These are phyloP conservation scores for Trissoscelio sp. DNA, from an alignment of 2,888 invertebrate species.

Conservation along the genomic window DNA sequence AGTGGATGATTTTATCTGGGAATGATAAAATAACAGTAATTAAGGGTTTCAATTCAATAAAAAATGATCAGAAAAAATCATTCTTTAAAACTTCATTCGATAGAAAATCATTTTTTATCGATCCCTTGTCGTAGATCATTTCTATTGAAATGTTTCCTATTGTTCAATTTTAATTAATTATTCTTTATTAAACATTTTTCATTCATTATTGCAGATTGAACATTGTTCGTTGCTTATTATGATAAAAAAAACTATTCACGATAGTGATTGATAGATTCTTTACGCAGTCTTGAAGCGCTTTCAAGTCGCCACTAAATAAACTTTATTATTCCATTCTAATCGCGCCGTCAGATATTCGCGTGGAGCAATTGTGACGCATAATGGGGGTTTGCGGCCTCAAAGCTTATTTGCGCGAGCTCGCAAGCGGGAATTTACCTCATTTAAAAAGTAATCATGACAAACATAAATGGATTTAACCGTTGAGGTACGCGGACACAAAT, in stretches of 20 bases:
- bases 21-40: not conserved
- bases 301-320: not conserved
- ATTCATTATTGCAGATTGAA: no score
- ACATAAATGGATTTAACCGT: conserved; percentile 30
- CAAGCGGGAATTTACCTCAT: conserved; percentile 10
- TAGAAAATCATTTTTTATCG: no score
- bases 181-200: no score
- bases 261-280: not conserved
- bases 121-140: no score
- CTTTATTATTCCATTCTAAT: conserved; percentile 25
- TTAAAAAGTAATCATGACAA: conserved; percentile 46
- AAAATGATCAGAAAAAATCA: no score
- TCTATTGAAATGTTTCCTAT: no score
- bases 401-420: conserved; percentile 6
- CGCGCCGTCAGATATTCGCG: not conserved
- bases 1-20: no score
- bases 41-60: no score
- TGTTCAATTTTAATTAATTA: no score
- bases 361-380: conserved; percentile 14
- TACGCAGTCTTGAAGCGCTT: not conserved
- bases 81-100: no score
- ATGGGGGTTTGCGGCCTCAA: not conserved
- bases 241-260: no score
- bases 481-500: not conserved
- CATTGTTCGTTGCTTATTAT: no score